A percentile compares a stretch with the other conserved stretches of the same genome.
phyloP scores from a whole-genome alignment of 2,113 vertebrate genomes.

The Malurus melanocephalus region DNA sequence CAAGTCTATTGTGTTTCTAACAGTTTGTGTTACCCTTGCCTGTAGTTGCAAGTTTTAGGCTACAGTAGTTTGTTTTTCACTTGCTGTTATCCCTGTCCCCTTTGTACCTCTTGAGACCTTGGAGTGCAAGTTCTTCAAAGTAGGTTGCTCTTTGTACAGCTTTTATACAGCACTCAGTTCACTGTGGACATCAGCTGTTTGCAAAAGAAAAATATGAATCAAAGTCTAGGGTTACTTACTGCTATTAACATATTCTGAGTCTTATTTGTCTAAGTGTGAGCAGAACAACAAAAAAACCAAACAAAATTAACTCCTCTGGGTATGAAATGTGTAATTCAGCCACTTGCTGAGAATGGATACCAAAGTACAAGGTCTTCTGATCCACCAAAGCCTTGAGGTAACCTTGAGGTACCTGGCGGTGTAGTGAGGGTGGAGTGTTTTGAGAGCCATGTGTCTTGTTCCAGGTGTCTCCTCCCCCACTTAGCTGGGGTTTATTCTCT shows the following conservation, averaged over 20 bases:
- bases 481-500: background rate
- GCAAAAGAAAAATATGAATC: background rate
- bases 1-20: background rate
- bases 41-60: background rate
- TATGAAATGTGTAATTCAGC: background rate
- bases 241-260: background rate
- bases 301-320: background rate
- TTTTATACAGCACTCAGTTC: background rate
- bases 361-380: background rate
- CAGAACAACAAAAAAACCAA: background rate
- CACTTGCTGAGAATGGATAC: background rate
- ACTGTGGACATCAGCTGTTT: background rate
- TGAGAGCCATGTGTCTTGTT: background rate
- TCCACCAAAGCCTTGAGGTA: background rate
- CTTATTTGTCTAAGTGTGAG: background rate
- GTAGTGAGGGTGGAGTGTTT: background rate
- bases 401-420: background rate
- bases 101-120: background rate
- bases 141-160: background rate
- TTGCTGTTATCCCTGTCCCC: background rate
- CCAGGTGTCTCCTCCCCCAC: background rate
- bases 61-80: background rate
- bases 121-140: background rate
- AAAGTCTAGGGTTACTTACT: background rate
- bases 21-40: background rate